Evolutionary conservation across 2,888 invertebrate genomes (phyloP).

Genomic region (Drosophila pullipes): DNA sequence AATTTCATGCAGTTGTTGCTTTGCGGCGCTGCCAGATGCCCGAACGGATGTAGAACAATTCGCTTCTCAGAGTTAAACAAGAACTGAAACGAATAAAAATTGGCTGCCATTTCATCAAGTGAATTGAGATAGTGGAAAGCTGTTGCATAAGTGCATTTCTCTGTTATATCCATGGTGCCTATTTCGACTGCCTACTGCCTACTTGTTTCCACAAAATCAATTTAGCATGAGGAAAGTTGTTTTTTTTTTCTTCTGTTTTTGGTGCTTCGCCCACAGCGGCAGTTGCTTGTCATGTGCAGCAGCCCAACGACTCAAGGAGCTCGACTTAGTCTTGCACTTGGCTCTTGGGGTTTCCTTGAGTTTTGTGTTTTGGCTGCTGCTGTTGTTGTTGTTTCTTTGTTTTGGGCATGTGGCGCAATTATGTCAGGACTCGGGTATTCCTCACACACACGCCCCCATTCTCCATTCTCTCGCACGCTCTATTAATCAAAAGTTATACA

Average conservation of each 20-base stretch:
- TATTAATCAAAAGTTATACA: slow-evolving; percentile 77
- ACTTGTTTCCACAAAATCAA: slow-evolving; percentile 70
- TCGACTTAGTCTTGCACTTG: slow-evolving; percentile 33
- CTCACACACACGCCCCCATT: slow-evolving; percentile 1
- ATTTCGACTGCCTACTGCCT: not conserved
- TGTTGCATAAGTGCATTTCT: slow-evolving; percentile 76
- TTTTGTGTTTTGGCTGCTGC: slow-evolving; percentile 4
- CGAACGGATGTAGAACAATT: slow-evolving; percentile 32
- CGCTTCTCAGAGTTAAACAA: slow-evolving; percentile 24
- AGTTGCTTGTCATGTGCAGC: slow-evolving; percentile 69
- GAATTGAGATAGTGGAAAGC: slow-evolving; percentile 51
- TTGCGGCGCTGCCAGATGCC: slow-evolving; percentile 27
- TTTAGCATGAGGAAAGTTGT: slow-evolving; percentile 68
- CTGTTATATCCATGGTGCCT: slow-evolving; percentile 43
- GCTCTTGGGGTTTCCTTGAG: slow-evolving; percentile 18
- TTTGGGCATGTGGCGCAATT: slow-evolving; percentile 69
- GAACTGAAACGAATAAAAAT: slow-evolving; percentile 5
- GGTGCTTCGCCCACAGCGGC: slow-evolving; percentile 8
- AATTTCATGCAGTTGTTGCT: slow-evolving; percentile 26
- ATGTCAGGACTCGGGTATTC: slow-evolving; percentile 47
- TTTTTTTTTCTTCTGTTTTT: not conserved
- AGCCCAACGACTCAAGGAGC: slow-evolving; percentile 12
- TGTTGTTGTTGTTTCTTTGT: slow-evolving; percentile 26
- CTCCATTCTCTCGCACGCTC: slow-evolving; percentile 47
- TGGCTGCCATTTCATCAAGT: slow-evolving; percentile 47